phyloP scores from a whole-genome alignment of 2,797 vertebrate genomes.

The Diplodus sargus region DNA sequence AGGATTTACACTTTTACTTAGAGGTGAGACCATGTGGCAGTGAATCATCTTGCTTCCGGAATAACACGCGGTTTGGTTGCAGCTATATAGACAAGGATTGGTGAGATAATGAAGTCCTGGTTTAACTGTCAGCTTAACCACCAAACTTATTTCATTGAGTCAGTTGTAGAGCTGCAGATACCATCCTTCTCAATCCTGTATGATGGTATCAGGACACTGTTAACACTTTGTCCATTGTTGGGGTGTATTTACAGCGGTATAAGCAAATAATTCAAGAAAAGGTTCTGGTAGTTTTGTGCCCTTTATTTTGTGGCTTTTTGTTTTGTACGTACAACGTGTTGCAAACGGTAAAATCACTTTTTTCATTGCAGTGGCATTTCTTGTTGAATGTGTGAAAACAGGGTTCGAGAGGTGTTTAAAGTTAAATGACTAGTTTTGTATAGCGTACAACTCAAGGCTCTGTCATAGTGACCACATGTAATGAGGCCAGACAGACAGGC shows the following conservation, averaged over 20 bases:
- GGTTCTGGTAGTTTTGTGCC: too few species aligned
- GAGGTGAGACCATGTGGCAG: slow-evolving; percentile 23
- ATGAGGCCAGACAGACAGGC: neutral
- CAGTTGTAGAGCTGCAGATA: neutral
- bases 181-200: neutral
- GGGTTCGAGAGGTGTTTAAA: neutral
- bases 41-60: neutral
- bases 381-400: slow-evolving; percentile 9
- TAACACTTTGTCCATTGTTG: neutral
- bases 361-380: neutral
- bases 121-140: slow-evolving; percentile 9
- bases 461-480: neutral
- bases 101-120: neutral
- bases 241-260: neutral
- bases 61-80: neutral
- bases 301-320: neutral
- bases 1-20: slow-evolving; percentile 22
- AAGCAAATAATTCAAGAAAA: slow-evolving; percentile 1
- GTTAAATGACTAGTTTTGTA: neutral
- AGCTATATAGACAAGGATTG: neutral
- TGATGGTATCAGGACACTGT: neutral
- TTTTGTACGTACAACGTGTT: neutral
- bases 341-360: neutral
- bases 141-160: neutral
- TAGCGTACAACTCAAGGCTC: neutral